Base-by-base conservation (phyloP, 2,888 invertebrate genomes). In the Carterocephalus palaemon region DNA sequence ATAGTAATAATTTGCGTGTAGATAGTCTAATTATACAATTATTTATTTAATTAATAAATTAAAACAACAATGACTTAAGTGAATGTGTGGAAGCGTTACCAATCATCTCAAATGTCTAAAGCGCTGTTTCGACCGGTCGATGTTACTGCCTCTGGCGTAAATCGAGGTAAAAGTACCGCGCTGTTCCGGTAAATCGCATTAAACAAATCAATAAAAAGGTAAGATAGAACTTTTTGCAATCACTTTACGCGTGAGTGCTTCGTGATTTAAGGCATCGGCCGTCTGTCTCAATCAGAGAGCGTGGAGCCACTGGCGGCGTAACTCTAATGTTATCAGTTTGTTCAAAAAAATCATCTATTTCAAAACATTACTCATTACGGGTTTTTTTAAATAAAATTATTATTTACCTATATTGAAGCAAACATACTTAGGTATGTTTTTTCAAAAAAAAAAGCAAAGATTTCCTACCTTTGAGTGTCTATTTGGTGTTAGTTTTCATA, bases 211-310 rank as follows among this genome's bases (percentile, higher is more conserved):
- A 76, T 71, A 72, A 75, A 72, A 74, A 71, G 56, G 60, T 64
- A 70, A 71, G 66, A 67, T 62, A 49, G 56, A 56, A 65, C 64
- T 69, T 74, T 70, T 70, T 67, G 56, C 69, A 67, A 67, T 72
- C 70, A 70, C 70, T 79, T 79, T 69, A 72, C 75, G 74, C 73
- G 75, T 80, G 78, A 83, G 82, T 83, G 81, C 57, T 70, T 75
- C 75, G 75, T 76, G 75, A 75, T 75, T 75, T 72, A 64, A 66
- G 60, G 55, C 62, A 64, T 67, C 15, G 7, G 9, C 6, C 26
- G 17, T 38, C 28, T 38, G 37, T 26, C 61, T 59, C 20, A 34
- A 2, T 26, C 9, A 26, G 12, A 6, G 12, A 13, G 22, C 34
- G 7, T 37, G 8, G 16, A 37, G 16, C 26, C 8, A 8, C 20